Evolutionary conservation across 2,113 vertebrate species (phyloP).

Genomic region (Mesembrinibis cayennensis): DNA sequence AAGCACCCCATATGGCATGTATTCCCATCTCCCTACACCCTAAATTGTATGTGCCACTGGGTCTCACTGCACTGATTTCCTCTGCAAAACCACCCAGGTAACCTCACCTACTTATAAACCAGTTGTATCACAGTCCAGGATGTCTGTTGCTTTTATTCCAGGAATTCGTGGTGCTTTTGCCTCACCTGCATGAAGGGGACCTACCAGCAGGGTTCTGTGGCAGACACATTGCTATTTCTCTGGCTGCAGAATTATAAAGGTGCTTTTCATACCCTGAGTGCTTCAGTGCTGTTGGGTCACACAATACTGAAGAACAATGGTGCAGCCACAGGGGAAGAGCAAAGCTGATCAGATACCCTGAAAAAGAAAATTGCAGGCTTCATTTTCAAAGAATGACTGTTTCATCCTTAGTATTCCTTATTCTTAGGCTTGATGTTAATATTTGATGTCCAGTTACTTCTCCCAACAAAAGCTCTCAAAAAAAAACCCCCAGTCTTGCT

Average conservation of each 20-base stretch:
- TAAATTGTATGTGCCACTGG: accelerated
- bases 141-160: not conserved
- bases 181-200: not conserved
- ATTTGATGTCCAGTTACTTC: not conserved
- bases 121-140: too few species aligned
- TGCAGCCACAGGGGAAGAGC: not conserved
- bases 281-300: not conserved
- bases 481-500: not conserved
- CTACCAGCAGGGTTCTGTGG: not conserved
- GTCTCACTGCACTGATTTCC: not conserved
- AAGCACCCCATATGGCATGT: not conserved
- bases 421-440: not conserved
- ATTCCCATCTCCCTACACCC: not conserved
- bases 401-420: not conserved
- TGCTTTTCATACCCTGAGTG: not conserved
- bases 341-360: not conserved
- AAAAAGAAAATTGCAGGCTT: not conserved
- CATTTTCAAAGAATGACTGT: not conserved
- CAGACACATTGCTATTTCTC: not conserved
- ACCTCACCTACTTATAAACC: not conserved
- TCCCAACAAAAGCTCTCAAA: not conserved
- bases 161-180: not conserved
- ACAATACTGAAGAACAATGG: not conserved
- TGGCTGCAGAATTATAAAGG: not conserved
- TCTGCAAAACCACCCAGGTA: not conserved